Percentiles rank a stretch among this genome's conserved stretches.
phyloP scores from a whole-genome alignment of 2,888 invertebrate species.

The Drosophila fungiperda region DNA sequence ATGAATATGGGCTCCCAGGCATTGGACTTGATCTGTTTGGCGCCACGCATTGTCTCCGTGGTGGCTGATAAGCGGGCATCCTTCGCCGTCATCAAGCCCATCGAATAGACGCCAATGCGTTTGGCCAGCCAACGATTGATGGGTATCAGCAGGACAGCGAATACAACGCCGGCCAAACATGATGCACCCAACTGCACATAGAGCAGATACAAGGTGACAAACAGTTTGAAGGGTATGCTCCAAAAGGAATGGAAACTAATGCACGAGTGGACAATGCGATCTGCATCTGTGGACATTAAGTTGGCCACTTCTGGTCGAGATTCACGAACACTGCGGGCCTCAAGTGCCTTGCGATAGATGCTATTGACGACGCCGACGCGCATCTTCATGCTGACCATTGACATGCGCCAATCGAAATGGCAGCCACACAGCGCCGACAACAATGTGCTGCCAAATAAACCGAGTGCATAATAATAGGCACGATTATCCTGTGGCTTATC shows the following conservation, averaged over 20 bases:
- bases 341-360: conserved; percentile 88
- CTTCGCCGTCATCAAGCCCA: conserved; percentile 95
- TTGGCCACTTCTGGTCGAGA: conserved; percentile 95
- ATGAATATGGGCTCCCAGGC: conserved; percentile 97
- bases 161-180: conserved; percentile 95
- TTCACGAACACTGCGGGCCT: conserved; percentile 85
- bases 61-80: conserved; percentile 95
- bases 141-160: conserved; percentile 95
- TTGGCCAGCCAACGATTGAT: conserved; percentile 95
- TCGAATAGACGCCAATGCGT: conserved; percentile 94
- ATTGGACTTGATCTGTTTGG: conserved; percentile 95
- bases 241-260: conserved; percentile 98
- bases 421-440: conserved; percentile 92
- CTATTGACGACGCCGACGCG: conserved; percentile 93
- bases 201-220: conserved; percentile 92
- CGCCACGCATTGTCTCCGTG: conserved; percentile 94
- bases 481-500: conserved; percentile 85
- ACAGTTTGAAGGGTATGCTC: conserved; percentile 95
- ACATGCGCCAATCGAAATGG: conserved; percentile 96
- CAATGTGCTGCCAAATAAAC: conserved; percentile 88
- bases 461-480: conserved; percentile 88
- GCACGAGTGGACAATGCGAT: conserved; percentile 97
- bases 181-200: conserved; percentile 95
- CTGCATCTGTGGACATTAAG: conserved; percentile 98
- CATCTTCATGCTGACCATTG: conserved; percentile 93